Conservation (phyloP, 2,888 invertebrate species). For the Eupeodes latifasciatus region DNA sequence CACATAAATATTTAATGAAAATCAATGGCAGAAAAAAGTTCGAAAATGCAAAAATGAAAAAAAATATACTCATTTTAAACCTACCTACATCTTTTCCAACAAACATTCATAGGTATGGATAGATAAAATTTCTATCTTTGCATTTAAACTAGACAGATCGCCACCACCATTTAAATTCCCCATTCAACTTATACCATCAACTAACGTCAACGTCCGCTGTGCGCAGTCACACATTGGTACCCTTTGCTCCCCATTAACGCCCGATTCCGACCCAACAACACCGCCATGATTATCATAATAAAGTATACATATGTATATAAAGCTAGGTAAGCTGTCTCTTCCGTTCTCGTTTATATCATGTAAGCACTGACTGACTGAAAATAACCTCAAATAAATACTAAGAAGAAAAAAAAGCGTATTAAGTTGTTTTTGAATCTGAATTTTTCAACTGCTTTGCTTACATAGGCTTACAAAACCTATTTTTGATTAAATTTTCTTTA, state of each 20-base stretch:
- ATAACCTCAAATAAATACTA: conserved; percentile 3
- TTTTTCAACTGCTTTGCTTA: conserved; percentile 28
- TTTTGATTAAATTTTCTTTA: neutral
- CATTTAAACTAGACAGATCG: conserved; percentile 67
- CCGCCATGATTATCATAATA: neutral
- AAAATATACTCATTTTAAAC: no score
- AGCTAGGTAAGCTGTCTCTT: conserved; percentile 1
- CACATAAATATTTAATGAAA: no score
- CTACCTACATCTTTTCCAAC: no score
- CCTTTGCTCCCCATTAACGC: conserved; percentile 2
- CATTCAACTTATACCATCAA: conserved; percentile 42
- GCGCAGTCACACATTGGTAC: conserved; percentile 31
- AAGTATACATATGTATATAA: neutral
- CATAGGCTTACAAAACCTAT: conserved; percentile 19
- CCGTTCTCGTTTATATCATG: conserved; percentile 3
- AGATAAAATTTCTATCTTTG: neutral
- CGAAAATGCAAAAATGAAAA: no score
- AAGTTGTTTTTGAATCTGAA: neutral
- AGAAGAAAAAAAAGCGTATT: neutral
- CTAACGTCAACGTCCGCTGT: conserved; percentile 63
- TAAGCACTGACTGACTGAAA: neutral
- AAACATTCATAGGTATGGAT: no score
- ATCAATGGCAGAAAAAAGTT: no score
- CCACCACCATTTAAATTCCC: conserved; percentile 65
- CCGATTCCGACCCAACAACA: conserved; percentile 1